Base-by-base conservation (phyloP, 2,888 invertebrate genomes). In the Pheosia tremula region DNA sequence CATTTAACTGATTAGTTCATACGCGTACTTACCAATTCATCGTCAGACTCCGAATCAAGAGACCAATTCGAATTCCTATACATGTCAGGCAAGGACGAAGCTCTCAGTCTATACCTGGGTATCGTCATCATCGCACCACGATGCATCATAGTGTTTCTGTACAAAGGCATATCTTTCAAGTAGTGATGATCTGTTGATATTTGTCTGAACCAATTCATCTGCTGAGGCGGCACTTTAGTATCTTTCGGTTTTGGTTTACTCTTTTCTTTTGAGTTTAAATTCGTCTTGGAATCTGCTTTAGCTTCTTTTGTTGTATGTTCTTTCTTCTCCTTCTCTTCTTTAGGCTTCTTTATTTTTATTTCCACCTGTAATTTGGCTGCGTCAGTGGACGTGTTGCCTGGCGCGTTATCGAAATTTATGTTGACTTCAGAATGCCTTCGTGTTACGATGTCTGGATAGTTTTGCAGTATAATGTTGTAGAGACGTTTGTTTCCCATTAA, bases 11-110 rank as follows among this genome's bases (percentile, higher is more conserved):
- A 0, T 5, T 5, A 45, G 8, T 45, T 45, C 3, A 45, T 45
- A 5, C 47, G 41, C n/a, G 1, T 53, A 50, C 96, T 96, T 93
- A 97, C 96, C 79, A 94, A 95, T 86, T 96, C 96, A 79, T 95
- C 95, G 43, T 96, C 96, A 7, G 89, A 88, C 59, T 85, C 85
- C 0, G 91, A 89, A 50, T 83, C 84, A 58, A 97, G 91, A 0
- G 97, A 97, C 78, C 97, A 96, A 95, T 97, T 96, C 4, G 97
- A 97, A 81, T 97, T 97, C 66, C 96, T 95, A 79, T 96, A 97
- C 79, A 98, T 97, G 85, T 98, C 97, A 0, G 98, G 98, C 80
- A 98, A 96, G 58, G 98, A 98, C 1, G 97, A 97, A 2, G 98
- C 97, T 65, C 96, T 94, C 52, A 98, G 89, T 61, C 96, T 95